These are phyloP conservation scores for Hemicentrotus pulcherrimus DNA, from an alignment of 35 echinoderm and acorn worm species.

Conservation along the genomic window DNA sequence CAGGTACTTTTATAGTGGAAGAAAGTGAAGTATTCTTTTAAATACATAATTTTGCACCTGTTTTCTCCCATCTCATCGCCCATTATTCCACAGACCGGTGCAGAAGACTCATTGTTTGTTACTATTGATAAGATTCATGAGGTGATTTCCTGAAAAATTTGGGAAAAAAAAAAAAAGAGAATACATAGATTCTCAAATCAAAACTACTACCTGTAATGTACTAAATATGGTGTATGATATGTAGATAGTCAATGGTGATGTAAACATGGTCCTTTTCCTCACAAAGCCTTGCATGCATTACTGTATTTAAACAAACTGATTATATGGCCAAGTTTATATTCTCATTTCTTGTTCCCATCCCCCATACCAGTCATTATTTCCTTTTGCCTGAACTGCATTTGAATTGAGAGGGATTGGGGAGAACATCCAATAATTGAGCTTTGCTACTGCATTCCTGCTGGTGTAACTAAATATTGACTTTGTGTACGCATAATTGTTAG, in stretches of 20 bases:
- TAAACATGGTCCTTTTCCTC: not conserved
- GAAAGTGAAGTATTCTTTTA: not conserved
- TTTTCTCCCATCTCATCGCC: not conserved
- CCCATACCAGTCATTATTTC: too few species aligned
- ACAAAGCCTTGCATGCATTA: conserved; percentile 1
- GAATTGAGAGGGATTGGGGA: too few species aligned
- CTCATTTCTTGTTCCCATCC: too few species aligned
- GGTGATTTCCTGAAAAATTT: not conserved
- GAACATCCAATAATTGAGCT: too few species aligned
- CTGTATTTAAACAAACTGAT: not conserved
- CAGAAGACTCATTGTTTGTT: not conserved
- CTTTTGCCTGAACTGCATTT: too few species aligned
- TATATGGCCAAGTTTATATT: too few species aligned
- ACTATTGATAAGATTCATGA: conserved; percentile 21
- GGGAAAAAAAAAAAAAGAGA: not conserved
- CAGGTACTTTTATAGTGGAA: too few species aligned
- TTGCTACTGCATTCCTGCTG: too few species aligned
- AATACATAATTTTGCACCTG: not conserved
- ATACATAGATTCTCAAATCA: not conserved
- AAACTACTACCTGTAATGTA: conserved; percentile 16
- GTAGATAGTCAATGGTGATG: not conserved
- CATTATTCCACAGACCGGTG: conserved; percentile 10
- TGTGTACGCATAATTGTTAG: too few species aligned
- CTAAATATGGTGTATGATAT: conserved; percentile 10
- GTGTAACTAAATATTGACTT: too few species aligned